Evolutionary conservation across 2,113 vertebrate species (phyloP), one percentile per base, ranked within the genome.

Genomic region (Myocastor coypus): DNA sequence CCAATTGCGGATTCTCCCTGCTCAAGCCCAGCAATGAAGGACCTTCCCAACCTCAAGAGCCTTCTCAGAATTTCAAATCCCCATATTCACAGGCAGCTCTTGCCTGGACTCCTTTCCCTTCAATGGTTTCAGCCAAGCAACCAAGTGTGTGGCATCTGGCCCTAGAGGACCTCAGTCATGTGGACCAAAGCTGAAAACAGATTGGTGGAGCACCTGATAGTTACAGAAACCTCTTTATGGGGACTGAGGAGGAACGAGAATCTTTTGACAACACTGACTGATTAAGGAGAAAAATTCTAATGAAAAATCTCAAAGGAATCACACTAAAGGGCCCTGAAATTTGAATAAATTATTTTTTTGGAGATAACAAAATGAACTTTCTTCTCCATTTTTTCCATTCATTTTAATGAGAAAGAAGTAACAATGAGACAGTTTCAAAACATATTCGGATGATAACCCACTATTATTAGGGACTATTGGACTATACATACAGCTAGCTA

Each of bases 171-270:
- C 13, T 83, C 32, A 82, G 46, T 20, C 32, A 55, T 12, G 30
- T 24, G 34, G 5, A 55, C 77, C 57, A 61, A 28, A 66, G 24
- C 17, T 40, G n/a, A 75, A 34, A 14, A 52, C 55, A 64, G 4
- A 52, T 28, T 34, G 3, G 2, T 66, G 75, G 87, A 89, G 11
- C 30, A 16, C 55, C 8, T 20, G 9, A 83, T 42, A 50, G 16
- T 16, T 2, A 10, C 14, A 66, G 30, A 80, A 95, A 77, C 0
- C 4, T 93, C 40, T 14, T 77, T 13, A 16, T 46, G 11, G 52
- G 20, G 10, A 1, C 46, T 20, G 7, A 78, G 68, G 6, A 22
- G 16, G 19, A 3, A 3, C 19, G 3, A 3, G 6, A 22, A 1
- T 7, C 1, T 69, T 55, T 69, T 24, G 34, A 61, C 1, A 12